phyloP scores from a whole-genome alignment of 2,888 invertebrate genomes.

The Molanna angustata region DNA sequence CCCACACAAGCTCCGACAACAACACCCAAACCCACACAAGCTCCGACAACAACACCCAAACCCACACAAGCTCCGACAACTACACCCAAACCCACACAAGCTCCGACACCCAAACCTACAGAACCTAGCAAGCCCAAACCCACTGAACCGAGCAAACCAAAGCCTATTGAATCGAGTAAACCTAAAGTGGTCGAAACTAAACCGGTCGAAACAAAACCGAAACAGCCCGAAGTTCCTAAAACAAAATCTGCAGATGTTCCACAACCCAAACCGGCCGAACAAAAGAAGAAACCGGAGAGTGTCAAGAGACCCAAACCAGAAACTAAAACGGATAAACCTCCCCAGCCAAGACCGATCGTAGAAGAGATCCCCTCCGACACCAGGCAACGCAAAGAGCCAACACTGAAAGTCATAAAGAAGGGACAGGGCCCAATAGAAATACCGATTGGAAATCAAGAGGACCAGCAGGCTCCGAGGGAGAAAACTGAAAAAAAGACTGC shows the following conservation, averaged over 20 bases:
- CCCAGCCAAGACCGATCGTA: conserved; percentile 43
- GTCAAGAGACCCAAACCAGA: conserved; percentile 12
- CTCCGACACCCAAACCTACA: conserved; percentile 33
- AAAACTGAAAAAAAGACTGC: conserved; percentile 16
- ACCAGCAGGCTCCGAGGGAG: conserved; percentile 7
- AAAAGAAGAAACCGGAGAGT: conserved; percentile 19
- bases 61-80: conserved; percentile 32
- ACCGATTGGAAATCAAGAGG: conserved; percentile 39
- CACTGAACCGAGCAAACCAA: conserved; percentile 32
- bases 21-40: conserved; percentile 33
- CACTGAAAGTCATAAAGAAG: conserved; percentile 59
- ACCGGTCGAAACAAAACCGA: conserved; percentile 31
- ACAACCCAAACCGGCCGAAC: conserved; percentile 26
- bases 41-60: conserved; percentile 33
- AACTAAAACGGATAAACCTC: conserved; percentile 18
- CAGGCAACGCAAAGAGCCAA: conserved; percentile 51
- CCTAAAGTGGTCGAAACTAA: conserved; percentile 33
- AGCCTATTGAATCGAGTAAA: conserved; percentile 34
- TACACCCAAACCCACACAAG: conserved; percentile 33
- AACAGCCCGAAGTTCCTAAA: conserved; percentile 30
- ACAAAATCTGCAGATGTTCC: conserved; percentile 28
- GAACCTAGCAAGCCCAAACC: conserved; percentile 37
- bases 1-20: conserved; percentile 32
- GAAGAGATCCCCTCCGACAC: conserved; percentile 57
- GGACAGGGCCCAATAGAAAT: conserved; percentile 53